phyloP scores from a whole-genome alignment of 1,140 invertebrate species.

The Bombus soroeensis region DNA sequence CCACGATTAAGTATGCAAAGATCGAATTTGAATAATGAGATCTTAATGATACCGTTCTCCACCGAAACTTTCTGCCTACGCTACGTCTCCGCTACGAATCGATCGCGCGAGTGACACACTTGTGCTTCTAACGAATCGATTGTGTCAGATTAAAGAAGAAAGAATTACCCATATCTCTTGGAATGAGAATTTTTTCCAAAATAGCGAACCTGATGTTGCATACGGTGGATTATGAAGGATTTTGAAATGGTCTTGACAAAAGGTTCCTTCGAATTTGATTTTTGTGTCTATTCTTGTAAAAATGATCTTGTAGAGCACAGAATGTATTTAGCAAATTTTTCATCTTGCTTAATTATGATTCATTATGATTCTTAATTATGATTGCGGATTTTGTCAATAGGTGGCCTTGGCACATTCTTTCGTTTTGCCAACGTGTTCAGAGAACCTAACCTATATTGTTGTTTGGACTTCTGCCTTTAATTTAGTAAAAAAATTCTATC shows the following conservation, averaged over 20 bases:
- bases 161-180: neutral
- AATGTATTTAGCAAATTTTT: no score
- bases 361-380: no score
- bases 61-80: constrained; percentile 54
- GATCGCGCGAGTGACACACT: constrained; percentile 18
- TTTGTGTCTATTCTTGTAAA: no score
- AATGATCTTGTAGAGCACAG: neutral
- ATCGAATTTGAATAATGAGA: constrained; percentile 82
- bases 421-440: no score
- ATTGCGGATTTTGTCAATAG: no score
- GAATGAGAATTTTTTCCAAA: neutral
- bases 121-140: neutral
- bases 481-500: no score
- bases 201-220: neutral
- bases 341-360: no score
- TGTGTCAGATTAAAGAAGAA: neutral
- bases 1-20: constrained; percentile 81
- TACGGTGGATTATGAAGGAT: no score
- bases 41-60: constrained; percentile 78
- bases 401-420: no score
- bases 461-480: fast-evolving
- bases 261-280: no score
- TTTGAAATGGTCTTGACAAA: neutral
- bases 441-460: no score
- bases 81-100: neutral